Percentiles rank a stretch among this genome's conserved stretches.
Conservation (phyloP, 1,140 invertebrate genomes). For the Marisa cornuarietis region DNA sequence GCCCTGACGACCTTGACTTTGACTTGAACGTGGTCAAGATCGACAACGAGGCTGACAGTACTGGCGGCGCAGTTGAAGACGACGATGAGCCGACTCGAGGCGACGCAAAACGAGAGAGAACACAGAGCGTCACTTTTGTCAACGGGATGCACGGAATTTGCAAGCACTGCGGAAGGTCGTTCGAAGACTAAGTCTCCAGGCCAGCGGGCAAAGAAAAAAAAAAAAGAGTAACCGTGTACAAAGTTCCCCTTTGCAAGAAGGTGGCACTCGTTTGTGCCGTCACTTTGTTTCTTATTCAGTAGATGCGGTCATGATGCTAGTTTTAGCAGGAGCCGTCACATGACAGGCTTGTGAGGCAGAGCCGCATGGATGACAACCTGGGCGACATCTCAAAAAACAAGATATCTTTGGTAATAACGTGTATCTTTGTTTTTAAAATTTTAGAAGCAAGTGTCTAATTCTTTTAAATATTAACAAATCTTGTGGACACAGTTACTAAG, state of each 20-base stretch:
- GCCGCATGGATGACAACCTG: too few species aligned
- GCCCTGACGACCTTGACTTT: not conserved
- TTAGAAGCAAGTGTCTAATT: too few species aligned
- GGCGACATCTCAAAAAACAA: too few species aligned
- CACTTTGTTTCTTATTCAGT: not conserved
- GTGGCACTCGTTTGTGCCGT: not conserved
- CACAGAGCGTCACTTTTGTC: not conserved
- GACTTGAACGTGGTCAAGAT: not conserved
- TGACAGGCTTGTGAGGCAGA: too few species aligned
- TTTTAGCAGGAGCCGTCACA: too few species aligned
- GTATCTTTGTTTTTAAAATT: too few species aligned
- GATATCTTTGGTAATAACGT: too few species aligned
- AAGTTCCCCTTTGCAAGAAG: not conserved
- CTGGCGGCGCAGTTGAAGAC: not conserved
- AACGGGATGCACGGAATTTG: conserved; percentile 11
- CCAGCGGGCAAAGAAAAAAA: not conserved
- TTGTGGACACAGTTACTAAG: too few species aligned
- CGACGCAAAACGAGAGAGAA: not conserved
- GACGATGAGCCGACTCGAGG: not conserved
- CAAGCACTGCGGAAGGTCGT: conserved; percentile 23
- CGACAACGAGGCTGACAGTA: not conserved
- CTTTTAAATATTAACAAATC: too few species aligned
- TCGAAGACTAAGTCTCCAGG: not conserved
- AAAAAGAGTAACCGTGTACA: not conserved
- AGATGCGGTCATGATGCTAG: not conserved